Base-by-base conservation (phyloP, 1,140 invertebrate genomes). In the Ptiloglossa arizonensis region DNA sequence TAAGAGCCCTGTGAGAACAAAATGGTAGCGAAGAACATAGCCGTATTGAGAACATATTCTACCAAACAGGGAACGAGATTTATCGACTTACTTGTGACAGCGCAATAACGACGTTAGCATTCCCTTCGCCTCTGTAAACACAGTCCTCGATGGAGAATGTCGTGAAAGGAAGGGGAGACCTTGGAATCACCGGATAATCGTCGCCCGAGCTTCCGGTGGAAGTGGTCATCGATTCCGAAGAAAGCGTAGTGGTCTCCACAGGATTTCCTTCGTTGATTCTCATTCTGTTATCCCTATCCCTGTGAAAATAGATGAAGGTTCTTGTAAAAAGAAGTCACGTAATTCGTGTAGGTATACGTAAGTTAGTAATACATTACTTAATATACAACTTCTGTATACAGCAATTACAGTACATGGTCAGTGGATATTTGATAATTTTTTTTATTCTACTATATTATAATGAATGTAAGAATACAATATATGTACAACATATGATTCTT, bases 91-190 rank as follows among this genome's bases (percentile, higher is more conserved):
- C 93, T 62, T 87, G 72, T 59, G 91, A 87, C 19, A 94, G 41
- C 24, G 93, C 90, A 44, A 94, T 69, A 11, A 94, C 93, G 32
- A 94, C 79, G 79, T 93, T 93, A 15, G 93, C 91, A 76, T 94
- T 94, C 63, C 93, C 93, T 80, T 93, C 93, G 32, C 93, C 93
- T 64, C 89, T 87, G 75, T 94, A 94, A 69, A 87, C 71, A 82
- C 88, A 92, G 46, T 80, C 74, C 27, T 87, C 71, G 32, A 87
- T 50, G 6, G 57, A 24, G 29, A 74, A 60, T 17, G 54, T 44
- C 11, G 59, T 48, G 9, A 52, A n/a, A 22, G 56, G n/a, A 56
- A 29, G 11, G 52, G 67, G 52, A 46, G n/a, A 24, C 54, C 70
- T 46, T 54, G 69, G 54, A 62, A 29, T 60, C 24, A 38, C 24